phyloP scores from a whole-genome alignment of 2,113 vertebrate genomes.

The Lates calcarifer region DNA sequence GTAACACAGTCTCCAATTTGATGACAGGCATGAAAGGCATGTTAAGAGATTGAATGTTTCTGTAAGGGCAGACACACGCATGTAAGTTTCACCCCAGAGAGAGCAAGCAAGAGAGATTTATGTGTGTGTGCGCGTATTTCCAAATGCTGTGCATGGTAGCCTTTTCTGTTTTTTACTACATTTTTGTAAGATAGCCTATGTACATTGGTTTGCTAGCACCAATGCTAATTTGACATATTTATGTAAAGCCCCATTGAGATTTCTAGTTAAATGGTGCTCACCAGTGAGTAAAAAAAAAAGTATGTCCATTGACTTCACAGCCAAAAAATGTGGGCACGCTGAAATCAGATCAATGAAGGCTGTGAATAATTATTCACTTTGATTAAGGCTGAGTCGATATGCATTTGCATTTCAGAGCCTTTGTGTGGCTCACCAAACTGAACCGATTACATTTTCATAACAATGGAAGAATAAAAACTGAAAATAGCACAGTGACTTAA shows the following conservation, averaged over 20 bases:
- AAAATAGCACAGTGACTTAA: background rate
- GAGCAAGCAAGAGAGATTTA: background rate
- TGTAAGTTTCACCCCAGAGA: slow-evolving; percentile 39
- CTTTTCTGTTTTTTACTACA: background rate
- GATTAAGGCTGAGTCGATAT: slow-evolving; percentile 57
- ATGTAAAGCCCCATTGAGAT: background rate
- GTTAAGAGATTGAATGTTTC: slow-evolving; percentile 72
- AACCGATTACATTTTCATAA: slow-evolving; percentile 57
- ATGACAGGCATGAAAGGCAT: slow-evolving; percentile 77
- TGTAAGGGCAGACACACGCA: slow-evolving; percentile 45
- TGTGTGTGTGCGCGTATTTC: slow-evolving; percentile 21
- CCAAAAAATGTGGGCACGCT: slow-evolving; percentile 19
- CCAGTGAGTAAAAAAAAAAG: background rate
- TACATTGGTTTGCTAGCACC: background rate
- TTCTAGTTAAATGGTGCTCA: background rate
- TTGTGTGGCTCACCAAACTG: slow-evolving; percentile 42
- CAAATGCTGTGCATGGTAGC: background rate
- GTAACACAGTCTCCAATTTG: slow-evolving; percentile 75
- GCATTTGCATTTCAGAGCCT: slow-evolving; percentile 64
- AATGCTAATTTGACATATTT: background rate
- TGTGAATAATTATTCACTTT: slow-evolving; percentile 65
- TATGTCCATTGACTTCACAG: slow-evolving; percentile 5
- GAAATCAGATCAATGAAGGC: slow-evolving; percentile 56
- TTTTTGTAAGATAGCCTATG: background rate
- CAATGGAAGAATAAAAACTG: slow-evolving; percentile 22